Conservation (phyloP, 2,888 invertebrate genomes). For the Lissonota sp. region DNA sequence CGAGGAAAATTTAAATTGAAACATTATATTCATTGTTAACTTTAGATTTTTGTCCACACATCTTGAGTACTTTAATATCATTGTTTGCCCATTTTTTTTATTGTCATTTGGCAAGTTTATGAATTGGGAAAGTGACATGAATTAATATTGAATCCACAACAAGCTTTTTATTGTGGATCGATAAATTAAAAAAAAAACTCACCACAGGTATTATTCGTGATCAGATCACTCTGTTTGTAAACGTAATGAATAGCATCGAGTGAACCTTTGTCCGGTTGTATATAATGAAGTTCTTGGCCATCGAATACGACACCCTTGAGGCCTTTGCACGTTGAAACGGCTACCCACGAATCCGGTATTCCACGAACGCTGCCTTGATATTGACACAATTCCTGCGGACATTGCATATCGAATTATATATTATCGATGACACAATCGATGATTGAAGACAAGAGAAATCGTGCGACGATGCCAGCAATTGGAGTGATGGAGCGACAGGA, state of each 20-base stretch:
- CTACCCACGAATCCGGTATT: slow-evolving; percentile 90
- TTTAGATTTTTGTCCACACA: too few relatives aligned
- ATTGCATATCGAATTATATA: slow-evolving; percentile 32
- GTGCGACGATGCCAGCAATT: not conserved
- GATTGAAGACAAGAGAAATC: not conserved
- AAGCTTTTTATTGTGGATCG: too few relatives aligned
- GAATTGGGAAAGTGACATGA: too few relatives aligned
- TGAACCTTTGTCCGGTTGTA: slow-evolving; percentile 85
- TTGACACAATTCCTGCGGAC: slow-evolving; percentile 90
- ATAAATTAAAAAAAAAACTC: slow-evolving; percentile 71
- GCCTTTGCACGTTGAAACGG: slow-evolving; percentile 92
- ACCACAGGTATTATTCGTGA: slow-evolving; percentile 86
- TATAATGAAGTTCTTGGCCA: slow-evolving; percentile 90
- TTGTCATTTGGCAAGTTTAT: too few relatives aligned
- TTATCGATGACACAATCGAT: not conserved
- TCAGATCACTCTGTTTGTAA: slow-evolving; percentile 88
- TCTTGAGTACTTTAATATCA: too few relatives aligned
- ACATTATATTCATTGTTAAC: too few relatives aligned
- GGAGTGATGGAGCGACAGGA: slow-evolving; percentile 5
- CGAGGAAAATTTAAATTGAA: too few relatives aligned
- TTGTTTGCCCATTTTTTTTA: too few relatives aligned
- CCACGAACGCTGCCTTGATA: slow-evolving; percentile 91
- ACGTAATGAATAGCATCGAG: slow-evolving; percentile 86
- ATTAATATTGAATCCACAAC: too few relatives aligned
- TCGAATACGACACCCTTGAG: slow-evolving; percentile 92